Evolutionary conservation across 1,140 invertebrate species (phyloP), one percentile per base, ranked within the genome.

Genomic region (Aphidius ervi): DNA sequence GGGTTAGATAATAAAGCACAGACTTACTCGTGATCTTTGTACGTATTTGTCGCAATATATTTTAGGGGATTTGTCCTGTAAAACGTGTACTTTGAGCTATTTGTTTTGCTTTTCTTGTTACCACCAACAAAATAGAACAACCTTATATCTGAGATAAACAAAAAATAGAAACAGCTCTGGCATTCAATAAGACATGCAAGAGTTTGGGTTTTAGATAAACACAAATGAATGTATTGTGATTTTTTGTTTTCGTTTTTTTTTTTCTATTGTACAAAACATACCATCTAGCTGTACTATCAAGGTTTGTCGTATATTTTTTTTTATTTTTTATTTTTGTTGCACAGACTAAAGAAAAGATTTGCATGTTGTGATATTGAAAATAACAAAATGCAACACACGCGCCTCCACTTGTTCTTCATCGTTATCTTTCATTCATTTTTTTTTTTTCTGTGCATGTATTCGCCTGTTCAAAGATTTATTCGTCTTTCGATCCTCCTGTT

Each of bases 291-390:
- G 23, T 31, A 31, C 23, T 31, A 31, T 31, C 23, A 31, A 4
- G 46, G 9, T 10, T 55, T 16, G 10, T 47, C 46, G 39, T 40
- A 61, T 40, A 8, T 42, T 4, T 47, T 41, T 56, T 41, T 42
- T 31, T 49, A 46, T 9, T 46, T 39, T 48, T 37, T 20, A 37
- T 49, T 43, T 49, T 31, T 56, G 43, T 40, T 56, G 45, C 37
- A 43, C 46, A 37, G 47, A 5, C 45, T 43, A n/a, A 20, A 46
- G 45, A 31, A 53, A 59, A 63, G 62, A 63, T 63, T 63, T 63
- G 62, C 59, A 57, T 56, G 45, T 50, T 46, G 62, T 53, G 57
- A 63, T 63, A 63, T 63, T 63, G 62, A 63, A 63, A 63, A 63
- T 56, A 45, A 56, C 53, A 61, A 48, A 46, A 65, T 42, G 43